These are phyloP conservation scores for Acrossocheilus fasciatus DNA, from an alignment of 2,797 vertebrate species.

Conservation along the genomic window DNA sequence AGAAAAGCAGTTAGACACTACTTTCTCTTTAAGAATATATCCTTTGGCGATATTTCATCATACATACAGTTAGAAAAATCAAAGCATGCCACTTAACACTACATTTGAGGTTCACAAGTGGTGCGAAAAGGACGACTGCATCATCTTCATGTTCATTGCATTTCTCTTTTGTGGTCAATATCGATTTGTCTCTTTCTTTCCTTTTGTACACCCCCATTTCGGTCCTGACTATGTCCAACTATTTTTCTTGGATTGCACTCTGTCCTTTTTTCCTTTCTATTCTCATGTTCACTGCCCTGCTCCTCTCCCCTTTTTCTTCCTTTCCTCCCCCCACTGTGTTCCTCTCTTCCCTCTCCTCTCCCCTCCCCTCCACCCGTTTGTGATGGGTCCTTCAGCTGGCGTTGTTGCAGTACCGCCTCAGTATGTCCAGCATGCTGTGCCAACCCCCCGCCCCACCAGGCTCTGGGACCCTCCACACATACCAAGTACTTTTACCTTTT, in stretches of 20 bases:
- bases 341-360: slow-evolving; percentile 34
- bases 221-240: slow-evolving; percentile 51
- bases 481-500: slow-evolving; percentile 97
- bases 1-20: neutral
- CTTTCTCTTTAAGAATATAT: neutral
- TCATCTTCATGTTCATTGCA: slow-evolving; percentile 48
- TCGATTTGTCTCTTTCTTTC: slow-evolving; percentile 49
- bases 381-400: slow-evolving; percentile 94
- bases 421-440: slow-evolving; percentile 95
- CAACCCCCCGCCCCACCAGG: slow-evolving; percentile 88
- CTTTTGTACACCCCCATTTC: slow-evolving; percentile 53
- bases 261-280: slow-evolving; percentile 55
- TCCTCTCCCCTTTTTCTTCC: slow-evolving; percentile 57
- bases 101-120: neutral
- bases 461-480: slow-evolving; percentile 96
- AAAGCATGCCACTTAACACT: neutral
- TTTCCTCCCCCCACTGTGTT: slow-evolving; percentile 64
- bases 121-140: slow-evolving; percentile 53
- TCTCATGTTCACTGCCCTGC: slow-evolving; percentile 65
- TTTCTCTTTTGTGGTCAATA: slow-evolving; percentile 58
- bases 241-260: slow-evolving; percentile 55
- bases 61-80: neutral
- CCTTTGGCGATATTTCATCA: neutral
- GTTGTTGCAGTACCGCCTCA: slow-evolving; percentile 98
- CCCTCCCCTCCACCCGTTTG: slow-evolving; percentile 74